Base-by-base conservation (phyloP, 2,888 invertebrate genomes). In the Caenorhabditis panamensis region DNA sequence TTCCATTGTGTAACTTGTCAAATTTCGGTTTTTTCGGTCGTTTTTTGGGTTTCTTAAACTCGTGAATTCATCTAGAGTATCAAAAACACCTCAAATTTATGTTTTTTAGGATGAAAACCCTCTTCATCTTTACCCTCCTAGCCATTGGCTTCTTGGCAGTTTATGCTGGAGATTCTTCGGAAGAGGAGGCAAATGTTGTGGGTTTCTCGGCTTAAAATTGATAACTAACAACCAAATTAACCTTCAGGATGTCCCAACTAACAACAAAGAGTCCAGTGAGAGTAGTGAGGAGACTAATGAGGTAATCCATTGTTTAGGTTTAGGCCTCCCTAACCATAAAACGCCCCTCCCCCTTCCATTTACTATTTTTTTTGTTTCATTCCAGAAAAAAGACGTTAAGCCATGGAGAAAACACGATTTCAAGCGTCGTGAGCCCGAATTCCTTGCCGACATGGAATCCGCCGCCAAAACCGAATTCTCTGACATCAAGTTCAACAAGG, bases 391-490 rank as follows among this genome's bases (percentile, higher is more conserved):
- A 26, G 66, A 28, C 24, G 73, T 66, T 18, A 73, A 73, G 41
- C 75, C 75, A 22, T 75, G 75, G 75, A 75, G 53, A 20, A 75
- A 66, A 44, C 47, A 56, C 47, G 72, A 73, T 31, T 73, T 54
- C 54, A 64, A 47, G 41, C 36, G 37, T 13, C 54, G 63, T 1
- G 75, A 66, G 66, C 75, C 75, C 22, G 66, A 66, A 28, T 75
- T 75, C 66, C 36, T 75, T 26, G 49, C 59, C 11, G 75, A 66
- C n/a, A 37, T 75, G 66, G n/a, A 26, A 8, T n/a, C 58, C n/a
- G 59, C 49, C 6, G 75, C 75, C 9, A 66, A 75, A n/a, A 53
- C 28, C 18, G 75, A 59, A 11, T 75, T 18, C 36, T 61, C 49
- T 8, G 59, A 24, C 26, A 44, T 75, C 61, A 66, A 61, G n/a